Conservation (phyloP, 1,140 invertebrate species). For the Drosophila prosaltans region DNA sequence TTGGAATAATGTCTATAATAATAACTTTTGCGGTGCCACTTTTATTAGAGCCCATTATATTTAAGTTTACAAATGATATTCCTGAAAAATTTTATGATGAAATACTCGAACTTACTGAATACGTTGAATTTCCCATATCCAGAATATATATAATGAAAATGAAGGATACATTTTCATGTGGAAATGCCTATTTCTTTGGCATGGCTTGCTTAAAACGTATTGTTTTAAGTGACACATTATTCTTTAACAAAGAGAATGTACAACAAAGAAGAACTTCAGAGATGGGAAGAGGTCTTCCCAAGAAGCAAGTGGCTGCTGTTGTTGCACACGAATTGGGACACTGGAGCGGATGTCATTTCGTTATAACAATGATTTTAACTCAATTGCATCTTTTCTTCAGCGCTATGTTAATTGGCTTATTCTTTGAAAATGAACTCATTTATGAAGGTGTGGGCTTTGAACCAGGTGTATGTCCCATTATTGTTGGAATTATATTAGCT, state of each 20-base stretch:
- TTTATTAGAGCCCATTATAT: not conserved
- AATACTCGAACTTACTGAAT: not conserved
- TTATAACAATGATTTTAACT: not conserved
- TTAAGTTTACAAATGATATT: not conserved
- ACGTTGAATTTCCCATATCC: not conserved
- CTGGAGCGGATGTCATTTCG: slow-evolving; percentile 4
- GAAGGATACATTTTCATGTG: not conserved
- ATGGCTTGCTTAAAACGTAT: slow-evolving; percentile 4
- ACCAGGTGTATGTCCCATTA: not conserved
- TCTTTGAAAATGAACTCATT: not conserved
- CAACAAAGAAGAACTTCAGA: not conserved
- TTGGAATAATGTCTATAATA: not conserved
- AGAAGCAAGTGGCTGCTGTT: not conserved
- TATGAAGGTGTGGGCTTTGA: slow-evolving; percentile 10
- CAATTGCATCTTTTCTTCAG: slow-evolving; percentile 10
- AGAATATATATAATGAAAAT: slow-evolving; percentile 12
- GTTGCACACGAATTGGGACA: slow-evolving; percentile 10
- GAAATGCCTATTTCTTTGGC: slow-evolving; percentile 8
- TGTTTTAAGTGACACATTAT: slow-evolving; percentile 7
- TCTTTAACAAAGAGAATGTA: not conserved
- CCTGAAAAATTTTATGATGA: not conserved
- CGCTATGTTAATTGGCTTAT: not conserved
- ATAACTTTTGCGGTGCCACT: not conserved
- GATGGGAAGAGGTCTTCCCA: not conserved
- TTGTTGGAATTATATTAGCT: not conserved